Conservation (phyloP, 2,113 vertebrate species). For the Gila orcuttii region DNA sequence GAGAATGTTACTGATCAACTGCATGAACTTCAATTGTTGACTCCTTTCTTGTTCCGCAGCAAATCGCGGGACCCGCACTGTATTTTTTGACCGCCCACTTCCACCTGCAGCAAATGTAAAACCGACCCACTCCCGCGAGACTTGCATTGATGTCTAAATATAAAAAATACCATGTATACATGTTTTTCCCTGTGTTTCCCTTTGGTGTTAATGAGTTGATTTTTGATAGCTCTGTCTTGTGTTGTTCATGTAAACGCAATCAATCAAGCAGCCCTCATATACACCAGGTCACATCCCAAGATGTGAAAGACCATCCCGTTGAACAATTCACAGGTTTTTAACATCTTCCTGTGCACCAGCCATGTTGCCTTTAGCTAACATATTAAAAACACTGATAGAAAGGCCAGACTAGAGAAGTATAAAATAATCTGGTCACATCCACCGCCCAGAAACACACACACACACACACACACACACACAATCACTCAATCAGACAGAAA, state of each 20-base stretch:
- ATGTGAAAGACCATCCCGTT: background rate
- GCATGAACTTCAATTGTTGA: no score
- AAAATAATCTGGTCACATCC: slow-evolving; percentile 29
- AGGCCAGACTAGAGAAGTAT: slow-evolving; percentile 3
- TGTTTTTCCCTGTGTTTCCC: background rate
- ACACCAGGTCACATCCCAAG: background rate
- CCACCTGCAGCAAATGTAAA: no score
- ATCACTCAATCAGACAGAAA: slow-evolving; percentile 16
- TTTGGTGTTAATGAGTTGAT: background rate
- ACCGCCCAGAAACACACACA: slow-evolving; percentile 32
- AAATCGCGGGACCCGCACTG: no score
- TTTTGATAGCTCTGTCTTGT: background rate
- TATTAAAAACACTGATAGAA: background rate
- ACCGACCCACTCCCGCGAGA: no score
- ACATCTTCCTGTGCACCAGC: background rate
- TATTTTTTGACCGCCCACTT: no score
- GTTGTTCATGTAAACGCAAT: background rate
- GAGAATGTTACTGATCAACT: no score
- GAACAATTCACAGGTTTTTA: slow-evolving; percentile 8
- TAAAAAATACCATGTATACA: background rate
- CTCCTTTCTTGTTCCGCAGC: no score
- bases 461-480: slow-evolving; percentile 11
- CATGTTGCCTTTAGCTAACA: background rate
- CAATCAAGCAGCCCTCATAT: background rate
- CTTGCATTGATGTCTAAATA: background rate